Evolutionary conservation across 2,888 invertebrate genomes (phyloP).

Genomic region (Lissocephala sabroskyi): DNA sequence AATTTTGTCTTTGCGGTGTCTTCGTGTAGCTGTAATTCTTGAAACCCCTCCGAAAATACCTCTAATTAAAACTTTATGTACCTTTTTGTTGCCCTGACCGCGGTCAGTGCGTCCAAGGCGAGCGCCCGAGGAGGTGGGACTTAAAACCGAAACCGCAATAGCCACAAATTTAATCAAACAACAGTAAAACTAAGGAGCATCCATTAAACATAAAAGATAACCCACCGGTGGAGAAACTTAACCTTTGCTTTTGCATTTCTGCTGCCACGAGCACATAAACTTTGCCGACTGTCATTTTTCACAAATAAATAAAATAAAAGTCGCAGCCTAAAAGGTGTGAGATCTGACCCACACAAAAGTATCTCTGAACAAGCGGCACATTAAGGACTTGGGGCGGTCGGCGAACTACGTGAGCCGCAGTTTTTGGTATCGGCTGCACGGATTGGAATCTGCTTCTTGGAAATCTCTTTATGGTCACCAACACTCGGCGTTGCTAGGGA

Average conservation of each 20-base stretch:
- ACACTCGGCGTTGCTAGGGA: too few relatives aligned
- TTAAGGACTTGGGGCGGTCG: slow-evolving; percentile 32
- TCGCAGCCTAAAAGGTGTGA: slow-evolving; percentile 14
- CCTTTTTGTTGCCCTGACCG: slow-evolving; percentile 9
- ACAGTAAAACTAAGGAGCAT: slow-evolving; percentile 26
- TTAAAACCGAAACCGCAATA: slow-evolving; percentile 17
- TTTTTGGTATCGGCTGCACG: slow-evolving; percentile 43
- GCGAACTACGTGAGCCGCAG: slow-evolving; percentile 21
- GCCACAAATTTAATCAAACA: slow-evolving; percentile 53
- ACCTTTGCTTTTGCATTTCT: slow-evolving; percentile 21
- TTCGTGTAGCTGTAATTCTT: too few relatives aligned
- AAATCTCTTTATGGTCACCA: slow-evolving; percentile 43
- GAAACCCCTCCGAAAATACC: too few relatives aligned
- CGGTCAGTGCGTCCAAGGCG: not conserved
- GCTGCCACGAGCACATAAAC: too few relatives aligned
- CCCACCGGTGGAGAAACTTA: slow-evolving; percentile 2
- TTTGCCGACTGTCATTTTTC: too few relatives aligned
- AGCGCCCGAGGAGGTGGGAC: too few relatives aligned
- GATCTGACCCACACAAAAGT: slow-evolving; percentile 23
- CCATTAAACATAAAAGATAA: slow-evolving; percentile 4
- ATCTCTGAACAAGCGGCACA: slow-evolving; percentile 45
- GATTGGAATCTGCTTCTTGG: slow-evolving; percentile 44
- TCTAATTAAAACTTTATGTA: slow-evolving; percentile 53
- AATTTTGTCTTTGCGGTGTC: too few relatives aligned
- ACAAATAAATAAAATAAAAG: slow-evolving; percentile 1